A percentile compares a stretch with the other conserved stretches of the same genome.
Evolutionary conservation across 2,113 vertebrate genomes (phyloP).

Genomic region (Carassius auratus): DNA sequence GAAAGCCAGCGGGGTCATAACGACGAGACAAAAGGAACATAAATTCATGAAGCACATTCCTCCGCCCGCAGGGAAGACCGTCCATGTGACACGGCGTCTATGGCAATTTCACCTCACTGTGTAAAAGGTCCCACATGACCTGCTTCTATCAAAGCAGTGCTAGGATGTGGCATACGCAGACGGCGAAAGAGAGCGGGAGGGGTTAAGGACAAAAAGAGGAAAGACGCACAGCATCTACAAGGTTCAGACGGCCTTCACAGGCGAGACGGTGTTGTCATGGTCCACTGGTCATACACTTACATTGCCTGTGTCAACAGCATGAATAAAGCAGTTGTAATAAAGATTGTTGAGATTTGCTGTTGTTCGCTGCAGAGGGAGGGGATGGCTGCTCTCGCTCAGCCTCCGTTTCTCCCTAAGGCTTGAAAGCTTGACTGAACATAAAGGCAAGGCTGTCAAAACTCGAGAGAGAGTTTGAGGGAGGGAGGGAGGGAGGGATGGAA

Average conservation of each 20-base stretch:
- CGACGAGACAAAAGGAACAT: constrained; percentile 67
- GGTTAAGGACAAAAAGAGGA: constrained; percentile 46
- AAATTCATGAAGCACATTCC: constrained; percentile 74
- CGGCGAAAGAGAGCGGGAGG: constrained; percentile 36
- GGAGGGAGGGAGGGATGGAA: constrained; percentile 32
- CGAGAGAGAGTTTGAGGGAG: constrained; percentile 50
- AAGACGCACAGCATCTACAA: constrained; percentile 38
- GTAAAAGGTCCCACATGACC: constrained; percentile 76
- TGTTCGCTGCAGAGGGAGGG: constrained; percentile 51
- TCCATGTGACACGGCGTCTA: constrained; percentile 62
- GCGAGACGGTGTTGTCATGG: constrained; percentile 66
- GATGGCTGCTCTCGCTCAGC: constrained; percentile 52
- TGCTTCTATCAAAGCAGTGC: constrained; percentile 70
- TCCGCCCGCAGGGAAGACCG: constrained; percentile 64
- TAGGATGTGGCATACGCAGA: constrained; percentile 59
- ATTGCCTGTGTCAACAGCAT: constrained; percentile 74
- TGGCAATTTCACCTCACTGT: constrained; percentile 73
- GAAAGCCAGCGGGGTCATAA: constrained; percentile 74
- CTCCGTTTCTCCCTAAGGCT: constrained; percentile 65
- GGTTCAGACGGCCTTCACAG: constrained; percentile 68
- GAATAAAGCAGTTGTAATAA: constrained; percentile 82
- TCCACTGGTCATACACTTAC: constrained; percentile 74
- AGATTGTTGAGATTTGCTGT: constrained; percentile 58
- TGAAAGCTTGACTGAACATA: constrained; percentile 73
- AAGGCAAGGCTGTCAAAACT: constrained; percentile 71